Conservation (phyloP, 2,888 invertebrate species). For the Eustalomyia histrio region DNA sequence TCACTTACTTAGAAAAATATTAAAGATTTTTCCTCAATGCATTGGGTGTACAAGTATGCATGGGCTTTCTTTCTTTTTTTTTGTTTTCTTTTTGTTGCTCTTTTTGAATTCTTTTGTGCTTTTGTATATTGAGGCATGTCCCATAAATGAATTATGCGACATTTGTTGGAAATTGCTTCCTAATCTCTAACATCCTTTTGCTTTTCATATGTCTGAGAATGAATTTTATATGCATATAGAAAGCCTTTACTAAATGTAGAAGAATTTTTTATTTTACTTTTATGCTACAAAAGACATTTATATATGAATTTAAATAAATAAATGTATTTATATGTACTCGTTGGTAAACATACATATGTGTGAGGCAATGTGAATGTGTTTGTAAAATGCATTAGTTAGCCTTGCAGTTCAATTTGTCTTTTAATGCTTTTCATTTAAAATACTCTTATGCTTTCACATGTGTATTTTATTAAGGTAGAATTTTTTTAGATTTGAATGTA, state of each 20-base stretch:
- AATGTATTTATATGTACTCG: slow-evolving; percentile 14
- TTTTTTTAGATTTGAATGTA: too few relatives aligned
- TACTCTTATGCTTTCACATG: not conserved
- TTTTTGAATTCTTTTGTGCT: slow-evolving; percentile 22
- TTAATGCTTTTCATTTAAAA: slow-evolving; percentile 39
- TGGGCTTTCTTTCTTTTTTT: not conserved
- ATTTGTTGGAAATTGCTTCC: slow-evolving; percentile 75
- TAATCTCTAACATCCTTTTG: slow-evolving; percentile 67
- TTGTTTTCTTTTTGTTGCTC: not conserved
- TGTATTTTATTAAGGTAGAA: not conserved
- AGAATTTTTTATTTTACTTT: slow-evolving; percentile 12
- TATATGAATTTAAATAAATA: slow-evolving; percentile 53
- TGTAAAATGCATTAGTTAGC: slow-evolving; percentile 49
- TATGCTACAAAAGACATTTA: slow-evolving; percentile 36
- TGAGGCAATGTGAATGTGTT: slow-evolving; percentile 30
- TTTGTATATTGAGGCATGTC: slow-evolving; percentile 48
- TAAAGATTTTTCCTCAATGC: slow-evolving; percentile 18
- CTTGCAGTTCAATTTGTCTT: slow-evolving; percentile 62
- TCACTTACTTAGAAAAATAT: slow-evolving; percentile 43
- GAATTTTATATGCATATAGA: slow-evolving; percentile 25
- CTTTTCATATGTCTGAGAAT: slow-evolving; percentile 31
- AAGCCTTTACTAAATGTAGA: slow-evolving; percentile 20
- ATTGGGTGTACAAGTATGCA: not conserved
- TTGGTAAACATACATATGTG: not conserved
- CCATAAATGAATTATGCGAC: slow-evolving; percentile 77